Percentiles rank a stretch among this genome's conserved stretches.
Conservation (phyloP, 2,888 invertebrate genomes). For the Eristalinus aeneus region DNA sequence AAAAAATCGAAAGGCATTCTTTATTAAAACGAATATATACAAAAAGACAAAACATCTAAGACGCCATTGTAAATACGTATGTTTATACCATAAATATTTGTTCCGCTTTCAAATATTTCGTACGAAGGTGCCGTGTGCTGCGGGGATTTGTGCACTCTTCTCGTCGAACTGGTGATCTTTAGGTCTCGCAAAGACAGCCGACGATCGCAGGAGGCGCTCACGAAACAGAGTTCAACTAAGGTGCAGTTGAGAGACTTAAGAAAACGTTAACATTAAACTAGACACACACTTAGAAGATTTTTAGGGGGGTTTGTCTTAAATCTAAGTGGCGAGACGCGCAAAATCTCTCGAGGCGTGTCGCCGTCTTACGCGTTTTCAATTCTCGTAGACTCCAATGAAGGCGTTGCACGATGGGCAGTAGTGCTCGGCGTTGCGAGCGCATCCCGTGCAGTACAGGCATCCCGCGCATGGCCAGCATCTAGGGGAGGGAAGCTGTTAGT, state of each 20-base stretch:
- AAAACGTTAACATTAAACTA: not conserved
- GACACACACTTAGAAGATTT: not conserved
- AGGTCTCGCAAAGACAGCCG: constrained; percentile 52
- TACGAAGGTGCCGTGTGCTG: not conserved
- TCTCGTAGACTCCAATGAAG: constrained; percentile 78
- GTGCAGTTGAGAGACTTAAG: not conserved
- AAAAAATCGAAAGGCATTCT: constrained; percentile 5
- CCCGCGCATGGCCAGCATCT: constrained; percentile 79
- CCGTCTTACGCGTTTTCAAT: not conserved
- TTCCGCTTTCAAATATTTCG: constrained; percentile 12
- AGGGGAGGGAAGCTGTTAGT: not conserved
- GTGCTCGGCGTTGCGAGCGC: constrained; percentile 81
- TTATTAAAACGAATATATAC: not conserved
- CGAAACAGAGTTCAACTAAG: not conserved
- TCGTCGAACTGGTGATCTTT: constrained; percentile 46
- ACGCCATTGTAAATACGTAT: not conserved
- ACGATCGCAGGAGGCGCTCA: not conserved
- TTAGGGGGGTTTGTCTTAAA: not conserved
- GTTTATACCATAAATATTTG: constrained; percentile 33
- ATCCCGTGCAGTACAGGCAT: constrained; percentile 81
- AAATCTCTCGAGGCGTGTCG: not conserved
- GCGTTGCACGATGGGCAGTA: constrained; percentile 81
- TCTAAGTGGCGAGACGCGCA: not conserved
- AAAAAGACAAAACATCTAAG: constrained; percentile 1
- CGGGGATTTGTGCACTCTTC: not conserved